Base-by-base conservation (phyloP, 2,113 vertebrate genomes). In the Otolemur garnettii region DNA sequence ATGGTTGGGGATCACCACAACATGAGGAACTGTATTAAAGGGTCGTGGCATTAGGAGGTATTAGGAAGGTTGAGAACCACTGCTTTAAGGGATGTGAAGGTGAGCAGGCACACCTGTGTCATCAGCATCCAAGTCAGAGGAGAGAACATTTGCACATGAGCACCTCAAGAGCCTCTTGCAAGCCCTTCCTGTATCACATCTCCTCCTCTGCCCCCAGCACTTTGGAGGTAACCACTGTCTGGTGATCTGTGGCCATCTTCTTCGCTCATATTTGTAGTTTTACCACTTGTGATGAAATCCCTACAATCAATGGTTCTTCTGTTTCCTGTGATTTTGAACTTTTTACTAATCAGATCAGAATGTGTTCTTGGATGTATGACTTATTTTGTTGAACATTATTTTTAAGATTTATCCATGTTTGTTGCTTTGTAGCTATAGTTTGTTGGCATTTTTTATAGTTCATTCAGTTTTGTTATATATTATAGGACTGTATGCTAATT, bases 371-470 rank as follows among this genome's bases (percentile, higher is more conserved):
- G 50, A 24, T 59, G 11, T 91, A 88, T 88, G 77, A 12, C 88
- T 75, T 72, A n/a, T 59, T 89, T 88, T 21, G 50, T 95, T 91
- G 50, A 57, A 50, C 50, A 60, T 75, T 80, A 14, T 42, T 79
- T 94, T 86, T 85, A 92, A 86, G 80, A 77, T 85, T 78, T 66
- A 71, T 71, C 59, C 59, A 15, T 28, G 22, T 62, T 77, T 77
- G 35, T 82, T 69, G 45, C 38, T 59, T 9, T 71, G 9, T 77
- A 90, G n/a, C 17, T 95, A 21, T 71, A 82, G 30, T 69, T 89
- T 38, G 64, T 91, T 71, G 71, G 89, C 79, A 69, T 87, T 87
- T 86, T 87, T 86, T 87, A 69, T 68, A 79, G 86, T 77, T 90
- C 9, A 35, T 50, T 81, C 35, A 45, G 57, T 75, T 79, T 79